Conservation (phyloP, 2,888 invertebrate genomes). For the Monochamus alternatus region DNA sequence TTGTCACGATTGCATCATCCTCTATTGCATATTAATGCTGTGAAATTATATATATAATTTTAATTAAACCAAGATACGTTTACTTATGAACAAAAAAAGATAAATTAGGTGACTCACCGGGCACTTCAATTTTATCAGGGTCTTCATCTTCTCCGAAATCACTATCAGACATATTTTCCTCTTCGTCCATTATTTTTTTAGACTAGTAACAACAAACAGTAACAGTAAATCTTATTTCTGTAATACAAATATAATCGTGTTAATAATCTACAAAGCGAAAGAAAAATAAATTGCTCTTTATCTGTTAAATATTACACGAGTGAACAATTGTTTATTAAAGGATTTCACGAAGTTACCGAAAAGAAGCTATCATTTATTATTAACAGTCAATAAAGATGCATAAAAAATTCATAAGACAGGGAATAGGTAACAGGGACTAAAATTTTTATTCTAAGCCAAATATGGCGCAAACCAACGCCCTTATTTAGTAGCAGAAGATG, state of each 20-base stretch:
- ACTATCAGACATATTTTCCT: conserved; percentile 76
- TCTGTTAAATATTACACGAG: not conserved
- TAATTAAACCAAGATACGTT: not conserved
- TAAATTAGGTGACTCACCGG: conserved; percentile 75
- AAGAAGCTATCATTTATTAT: conserved; percentile 36
- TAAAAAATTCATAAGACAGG: conserved; percentile 53
- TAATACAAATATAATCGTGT: conserved; percentile 45
- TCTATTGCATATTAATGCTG: no score
- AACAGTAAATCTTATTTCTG: conserved; percentile 49
- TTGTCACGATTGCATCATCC: no score
- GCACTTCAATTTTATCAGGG: conserved; percentile 93
- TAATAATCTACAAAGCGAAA: conserved; percentile 50
- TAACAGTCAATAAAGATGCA: conserved; percentile 43
- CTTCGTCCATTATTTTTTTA: conserved; percentile 67
- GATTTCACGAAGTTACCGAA: conserved; percentile 11
- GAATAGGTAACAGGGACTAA: conserved; percentile 46
- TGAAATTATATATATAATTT: not conserved
- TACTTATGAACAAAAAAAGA: not conserved
- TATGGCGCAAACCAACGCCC: conserved; percentile 71
- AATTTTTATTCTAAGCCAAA: conserved; percentile 66
- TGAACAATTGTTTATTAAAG: not conserved
- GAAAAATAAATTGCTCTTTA: conserved; percentile 29
- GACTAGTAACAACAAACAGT: conserved; percentile 60
- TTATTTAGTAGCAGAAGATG: conserved; percentile 51
- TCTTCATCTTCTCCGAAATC: conserved; percentile 92